Evolutionary conservation across 2,113 vertebrate species (phyloP).

Genomic region (Trematocara unimaculatum): DNA sequence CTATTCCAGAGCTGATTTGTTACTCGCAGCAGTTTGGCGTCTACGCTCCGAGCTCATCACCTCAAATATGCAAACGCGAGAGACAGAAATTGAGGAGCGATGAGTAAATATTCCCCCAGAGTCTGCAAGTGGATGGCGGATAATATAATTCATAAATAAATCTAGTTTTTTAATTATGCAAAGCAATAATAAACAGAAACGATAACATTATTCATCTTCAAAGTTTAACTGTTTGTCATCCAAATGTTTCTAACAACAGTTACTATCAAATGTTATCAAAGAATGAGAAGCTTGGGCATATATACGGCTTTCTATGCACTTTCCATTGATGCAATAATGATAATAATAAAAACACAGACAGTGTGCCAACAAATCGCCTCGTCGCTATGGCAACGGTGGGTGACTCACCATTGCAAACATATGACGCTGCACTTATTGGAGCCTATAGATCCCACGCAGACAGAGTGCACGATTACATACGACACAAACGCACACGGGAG

Average conservation of each 20-base stretch:
- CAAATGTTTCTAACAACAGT: rapidly evolving
- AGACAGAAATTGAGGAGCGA: background rate
- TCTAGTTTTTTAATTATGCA: background rate
- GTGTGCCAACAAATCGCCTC: background rate
- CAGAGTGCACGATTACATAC: background rate
- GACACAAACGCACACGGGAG: background rate
- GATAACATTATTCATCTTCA: background rate
- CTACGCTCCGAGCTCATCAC: background rate
- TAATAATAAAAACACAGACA: background rate
- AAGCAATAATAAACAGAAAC: rapidly evolving
- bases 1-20: background rate
- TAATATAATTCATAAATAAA: background rate
- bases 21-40: background rate
- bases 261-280: background rate
- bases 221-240: background rate
- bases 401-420: constrained; percentile 31
- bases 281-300: rapidly evolving
- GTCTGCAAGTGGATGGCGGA: background rate
- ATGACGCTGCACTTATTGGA: constrained; percentile 34
- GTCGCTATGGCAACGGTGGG: constrained; percentile 25
- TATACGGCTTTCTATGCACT: rapidly evolving
- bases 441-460: background rate
- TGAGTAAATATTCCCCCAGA: background rate
- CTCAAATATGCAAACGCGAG: background rate
- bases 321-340: background rate